phyloP scores from a whole-genome alignment of 2,113 vertebrate species.

The Proterorhinus semilunaris region DNA sequence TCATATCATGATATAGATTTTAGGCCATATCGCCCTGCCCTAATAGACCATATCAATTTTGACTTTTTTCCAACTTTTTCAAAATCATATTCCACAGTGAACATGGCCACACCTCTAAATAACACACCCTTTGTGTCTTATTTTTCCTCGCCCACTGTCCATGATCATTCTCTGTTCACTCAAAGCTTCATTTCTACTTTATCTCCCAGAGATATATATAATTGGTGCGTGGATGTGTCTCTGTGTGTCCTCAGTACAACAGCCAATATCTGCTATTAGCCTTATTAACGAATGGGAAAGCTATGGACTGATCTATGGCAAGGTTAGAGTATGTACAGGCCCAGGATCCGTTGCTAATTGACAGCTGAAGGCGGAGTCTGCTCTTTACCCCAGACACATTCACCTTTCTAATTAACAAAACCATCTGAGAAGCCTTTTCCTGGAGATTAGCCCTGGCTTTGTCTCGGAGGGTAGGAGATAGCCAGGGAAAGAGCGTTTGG shows the following conservation, averaged over 20 bases:
- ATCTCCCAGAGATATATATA: not conserved
- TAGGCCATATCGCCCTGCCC: too few relatives aligned
- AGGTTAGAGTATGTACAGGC: conserved; percentile 38
- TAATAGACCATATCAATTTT: too few relatives aligned
- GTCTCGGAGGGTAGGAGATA: conserved; percentile 42
- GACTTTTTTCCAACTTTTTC: too few relatives aligned
- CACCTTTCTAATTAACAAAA: conserved; percentile 57
- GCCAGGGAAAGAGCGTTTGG: conserved; percentile 28
- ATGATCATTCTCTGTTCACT: not conserved
- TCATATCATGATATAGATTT: too few relatives aligned
- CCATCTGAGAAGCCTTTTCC: conserved; percentile 42
- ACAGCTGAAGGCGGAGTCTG: conserved; percentile 34
- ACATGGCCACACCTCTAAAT: too few relatives aligned
- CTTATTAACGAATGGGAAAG: conserved; percentile 13
- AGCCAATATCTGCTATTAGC: not conserved
- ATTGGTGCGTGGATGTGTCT: conserved; percentile 15
- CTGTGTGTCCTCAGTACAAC: not conserved
- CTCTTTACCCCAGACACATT: conserved; percentile 42
- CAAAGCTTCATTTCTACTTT: not conserved
- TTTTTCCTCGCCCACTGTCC: too few relatives aligned
- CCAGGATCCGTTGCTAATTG: conserved; percentile 34
- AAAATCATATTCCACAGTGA: too few relatives aligned
- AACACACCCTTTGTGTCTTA: too few relatives aligned
- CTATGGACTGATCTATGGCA: not conserved
- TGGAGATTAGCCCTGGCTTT: conserved; percentile 24